phyloP scores from a whole-genome alignment of 2,797 vertebrate genomes.

The Chaetodon trifasciatus region DNA sequence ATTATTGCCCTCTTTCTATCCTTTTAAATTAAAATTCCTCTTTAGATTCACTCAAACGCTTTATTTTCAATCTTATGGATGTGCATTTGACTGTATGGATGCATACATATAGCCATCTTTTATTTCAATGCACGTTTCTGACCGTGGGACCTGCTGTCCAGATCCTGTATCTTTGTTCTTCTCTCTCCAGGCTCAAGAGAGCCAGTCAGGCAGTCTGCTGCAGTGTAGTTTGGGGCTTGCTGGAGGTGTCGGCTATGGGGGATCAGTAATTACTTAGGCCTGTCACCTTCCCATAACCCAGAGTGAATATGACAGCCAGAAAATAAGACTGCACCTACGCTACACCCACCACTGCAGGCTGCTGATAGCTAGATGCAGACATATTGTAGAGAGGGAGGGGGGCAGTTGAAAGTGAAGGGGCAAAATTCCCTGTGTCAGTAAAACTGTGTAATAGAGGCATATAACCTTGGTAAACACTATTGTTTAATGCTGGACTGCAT shows the following conservation, averaged over 20 bases:
- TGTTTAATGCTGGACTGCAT: conserved; percentile 40
- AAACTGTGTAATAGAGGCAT: conserved; percentile 45
- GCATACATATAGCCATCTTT: background rate
- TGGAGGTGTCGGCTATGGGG: conserved; percentile 67
- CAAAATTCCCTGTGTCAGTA: conserved; percentile 49
- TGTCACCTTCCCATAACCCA: conserved; percentile 77
- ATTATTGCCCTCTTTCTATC: background rate
- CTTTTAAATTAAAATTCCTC: background rate
- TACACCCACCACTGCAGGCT: conserved; percentile 73
- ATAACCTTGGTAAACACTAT: conserved; percentile 36
- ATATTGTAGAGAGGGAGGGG: conserved; percentile 28
- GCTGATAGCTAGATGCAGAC: conserved; percentile 68
- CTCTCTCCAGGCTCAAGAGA: conserved; percentile 35
- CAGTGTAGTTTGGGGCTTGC: conserved; percentile 48
- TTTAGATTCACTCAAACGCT: background rate
- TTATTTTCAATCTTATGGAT: background rate
- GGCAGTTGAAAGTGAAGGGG: conserved; percentile 30
- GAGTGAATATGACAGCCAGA: conserved; percentile 82
- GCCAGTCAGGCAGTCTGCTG: conserved; percentile 45
- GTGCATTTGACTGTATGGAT: background rate
- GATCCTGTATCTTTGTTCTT: conserved; percentile 17
- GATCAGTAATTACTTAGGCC: conserved; percentile 78
- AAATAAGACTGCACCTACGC: conserved; percentile 81
- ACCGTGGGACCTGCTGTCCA: conserved; percentile 1
- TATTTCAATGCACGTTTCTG: conserved; percentile 18